phyloP scores from a whole-genome alignment of 2,113 vertebrate genomes.

The Mellivora capensis region DNA sequence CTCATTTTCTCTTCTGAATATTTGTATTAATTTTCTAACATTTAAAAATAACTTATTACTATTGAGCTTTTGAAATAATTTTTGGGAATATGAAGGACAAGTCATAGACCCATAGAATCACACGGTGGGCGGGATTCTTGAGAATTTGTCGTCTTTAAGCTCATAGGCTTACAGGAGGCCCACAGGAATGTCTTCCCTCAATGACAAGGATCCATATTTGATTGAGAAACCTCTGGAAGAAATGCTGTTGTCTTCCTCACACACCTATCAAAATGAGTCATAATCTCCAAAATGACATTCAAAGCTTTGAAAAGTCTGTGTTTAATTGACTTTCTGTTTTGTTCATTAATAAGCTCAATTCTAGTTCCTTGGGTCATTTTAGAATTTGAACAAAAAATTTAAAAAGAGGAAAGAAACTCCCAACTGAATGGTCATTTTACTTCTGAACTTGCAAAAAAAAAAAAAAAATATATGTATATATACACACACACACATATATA shows the following conservation, averaged over 20 bases:
- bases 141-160: neutral
- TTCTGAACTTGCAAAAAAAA: neutral
- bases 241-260: neutral
- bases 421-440: neutral
- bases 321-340: conserved; percentile 20
- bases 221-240: neutral
- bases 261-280: neutral
- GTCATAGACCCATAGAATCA: neutral
- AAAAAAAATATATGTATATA: neutral
- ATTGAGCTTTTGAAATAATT: neutral
- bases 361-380: neutral
- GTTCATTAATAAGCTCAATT: conserved; percentile 8
- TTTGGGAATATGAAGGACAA: neutral
- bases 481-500: neutral
- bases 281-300: neutral
- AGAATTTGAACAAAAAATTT: conserved; percentile 11
- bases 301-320: neutral
- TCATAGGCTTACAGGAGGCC: neutral
- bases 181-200: neutral
- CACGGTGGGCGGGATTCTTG: neutral
- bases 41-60: neutral
- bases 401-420: neutral
- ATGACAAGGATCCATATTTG: neutral
- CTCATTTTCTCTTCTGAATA: neutral
- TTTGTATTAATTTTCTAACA: neutral